Conservation (phyloP, 2,113 vertebrate species). For the Tachuris rubrigastra region DNA sequence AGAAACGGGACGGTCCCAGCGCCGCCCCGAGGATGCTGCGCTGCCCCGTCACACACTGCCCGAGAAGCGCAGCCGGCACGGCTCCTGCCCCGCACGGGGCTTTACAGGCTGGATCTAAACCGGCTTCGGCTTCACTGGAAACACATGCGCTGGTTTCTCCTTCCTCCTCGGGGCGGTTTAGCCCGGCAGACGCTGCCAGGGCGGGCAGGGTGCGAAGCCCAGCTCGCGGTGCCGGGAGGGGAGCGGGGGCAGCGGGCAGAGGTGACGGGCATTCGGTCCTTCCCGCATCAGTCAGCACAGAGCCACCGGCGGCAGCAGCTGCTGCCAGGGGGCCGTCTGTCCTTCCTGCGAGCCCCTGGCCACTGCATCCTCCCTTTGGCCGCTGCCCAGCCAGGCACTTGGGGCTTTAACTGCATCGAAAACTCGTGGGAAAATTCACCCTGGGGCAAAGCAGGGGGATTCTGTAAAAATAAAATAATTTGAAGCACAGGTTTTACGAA, state of each 20-base stretch:
- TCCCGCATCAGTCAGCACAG: fast-evolving
- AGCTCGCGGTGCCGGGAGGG: neutral
- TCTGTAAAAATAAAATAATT: neutral
- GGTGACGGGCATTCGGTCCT: fast-evolving
- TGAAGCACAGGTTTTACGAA: neutral
- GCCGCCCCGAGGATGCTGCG: neutral
- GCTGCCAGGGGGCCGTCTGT: neutral
- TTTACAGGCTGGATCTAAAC: neutral
- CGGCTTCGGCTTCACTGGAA: neutral
- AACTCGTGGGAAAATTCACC: neutral
- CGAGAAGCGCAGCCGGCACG: neutral
- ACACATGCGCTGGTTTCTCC: neutral
- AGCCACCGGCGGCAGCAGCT: neutral
- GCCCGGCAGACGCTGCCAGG: neutral
- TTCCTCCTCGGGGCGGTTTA: neutral
- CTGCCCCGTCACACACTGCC: fast-evolving
- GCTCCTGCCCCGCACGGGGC: neutral
- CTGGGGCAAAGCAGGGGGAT: neutral
- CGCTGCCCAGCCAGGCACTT: neutral
- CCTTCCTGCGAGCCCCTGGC: neutral
- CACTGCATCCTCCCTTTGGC: neutral
- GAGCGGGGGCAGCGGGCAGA: neutral
- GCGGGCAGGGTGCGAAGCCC: neutral
- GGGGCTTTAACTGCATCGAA: fast-evolving
- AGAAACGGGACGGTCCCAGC: fast-evolving